Base-by-base conservation (phyloP, 1,140 invertebrate genomes). In the Drosophila miranda region DNA sequence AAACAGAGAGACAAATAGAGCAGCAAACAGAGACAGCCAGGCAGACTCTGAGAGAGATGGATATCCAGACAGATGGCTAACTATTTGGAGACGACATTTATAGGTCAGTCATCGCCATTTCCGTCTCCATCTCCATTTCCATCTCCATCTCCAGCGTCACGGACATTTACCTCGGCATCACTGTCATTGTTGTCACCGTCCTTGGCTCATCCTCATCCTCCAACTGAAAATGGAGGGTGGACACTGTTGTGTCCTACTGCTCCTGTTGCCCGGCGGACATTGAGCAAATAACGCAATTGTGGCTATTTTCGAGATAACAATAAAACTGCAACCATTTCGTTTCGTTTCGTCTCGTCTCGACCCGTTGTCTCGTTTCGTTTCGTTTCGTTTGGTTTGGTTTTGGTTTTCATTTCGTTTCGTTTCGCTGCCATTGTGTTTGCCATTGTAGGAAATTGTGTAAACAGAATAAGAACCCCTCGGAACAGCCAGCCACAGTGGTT, bases 231-330 rank as follows among this genome's bases (percentile, higher is more conserved):
- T 38, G 11, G 34, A 38, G 11, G 34, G 34, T 13, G 34, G 11
- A 38, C 34, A 13, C 11, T 38, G 34, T 26, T 6, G n/a, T 28
- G n/a, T 28, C 28, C 19, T 23, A 38, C 21, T 45, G 48, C 57
- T 52, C 45, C 19, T 30, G 43, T 49, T 56, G 34, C 55, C 44
- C 38, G 50, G 57, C 72, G 73, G 64, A 70, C 81, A 74, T 76
- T 86, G 63, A 67, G 68, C 77, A 84, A 87, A 84, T 78, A 84
- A 78, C 82, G 74, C 63, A 77, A 81, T 87, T 87, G 69, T 86
- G 81, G 77, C 78, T 77, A 84, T 86, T 86, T 38, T 81, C 54
- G 23, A 84, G 81, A 86, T 84, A 80, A 86, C 81, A 86, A 84
- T 84, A 86, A 84, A 84, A 84, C 62, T 80, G 81, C 76, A 86